A percentile compares a stretch with the other conserved stretches of the same genome.
Evolutionary conservation across 2,888 invertebrate genomes (phyloP).

Genomic region (Encarsia formosa): DNA sequence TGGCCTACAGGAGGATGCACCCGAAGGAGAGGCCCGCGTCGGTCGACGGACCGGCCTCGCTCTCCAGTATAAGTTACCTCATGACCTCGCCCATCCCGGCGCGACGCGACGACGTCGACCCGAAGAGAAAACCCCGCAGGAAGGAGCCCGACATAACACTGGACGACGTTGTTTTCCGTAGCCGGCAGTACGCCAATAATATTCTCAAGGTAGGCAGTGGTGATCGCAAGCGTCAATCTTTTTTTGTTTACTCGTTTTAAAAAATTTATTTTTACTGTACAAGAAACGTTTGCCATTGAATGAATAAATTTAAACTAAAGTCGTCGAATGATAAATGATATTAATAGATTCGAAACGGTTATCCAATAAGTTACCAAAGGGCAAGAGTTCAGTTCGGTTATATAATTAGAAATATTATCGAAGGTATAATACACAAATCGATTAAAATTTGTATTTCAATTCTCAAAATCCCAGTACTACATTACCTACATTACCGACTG

Average conservation of each 20-base stretch:
- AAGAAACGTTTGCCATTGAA: neutral
- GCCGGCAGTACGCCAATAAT: slow-evolving; percentile 73
- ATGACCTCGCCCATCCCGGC: slow-evolving; percentile 64
- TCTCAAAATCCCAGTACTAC: too few relatives aligned
- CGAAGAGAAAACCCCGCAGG: slow-evolving; percentile 32
- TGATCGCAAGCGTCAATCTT: too few relatives aligned
- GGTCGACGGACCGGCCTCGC: slow-evolving; percentile 50
- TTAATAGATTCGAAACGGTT: too few relatives aligned
- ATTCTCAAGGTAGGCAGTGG: slow-evolving; percentile 54
- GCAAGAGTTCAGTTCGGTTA: too few relatives aligned
- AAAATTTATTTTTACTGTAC: neutral
- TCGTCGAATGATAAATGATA: too few relatives aligned
- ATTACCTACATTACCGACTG: too few relatives aligned
- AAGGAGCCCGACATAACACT: slow-evolving; percentile 76
- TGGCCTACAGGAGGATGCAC: slow-evolving; percentile 73
- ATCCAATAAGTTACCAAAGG: too few relatives aligned
- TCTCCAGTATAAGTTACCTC: slow-evolving; percentile 64
- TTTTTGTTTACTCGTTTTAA: neutral
- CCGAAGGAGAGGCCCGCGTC: slow-evolving; percentile 55
- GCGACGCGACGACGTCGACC: slow-evolving; percentile 33
- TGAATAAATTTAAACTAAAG: too few relatives aligned
- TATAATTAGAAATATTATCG: too few relatives aligned
- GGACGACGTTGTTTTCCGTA: slow-evolving; percentile 82
- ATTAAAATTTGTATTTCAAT: too few relatives aligned
- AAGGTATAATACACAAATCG: too few relatives aligned